These are phyloP conservation scores for Silurus glanis DNA, from an alignment of 2,113 vertebrate genomes.

Conservation along the genomic window DNA sequence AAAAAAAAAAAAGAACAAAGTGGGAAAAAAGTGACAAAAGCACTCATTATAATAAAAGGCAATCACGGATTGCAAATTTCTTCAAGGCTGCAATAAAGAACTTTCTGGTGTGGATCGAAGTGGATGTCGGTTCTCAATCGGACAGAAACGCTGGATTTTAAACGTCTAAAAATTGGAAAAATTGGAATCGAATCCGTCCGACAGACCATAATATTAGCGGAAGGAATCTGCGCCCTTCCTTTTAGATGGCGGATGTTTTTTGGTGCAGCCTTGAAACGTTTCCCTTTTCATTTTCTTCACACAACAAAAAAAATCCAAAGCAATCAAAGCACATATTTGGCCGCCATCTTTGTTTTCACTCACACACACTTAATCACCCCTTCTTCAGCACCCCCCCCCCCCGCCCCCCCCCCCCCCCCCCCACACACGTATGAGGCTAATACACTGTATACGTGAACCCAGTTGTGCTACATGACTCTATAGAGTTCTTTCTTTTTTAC, in stretches of 20 bases:
- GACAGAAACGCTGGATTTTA: background rate
- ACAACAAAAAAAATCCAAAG: constrained; percentile 50
- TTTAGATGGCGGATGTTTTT: constrained; percentile 51
- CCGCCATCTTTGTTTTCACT: constrained; percentile 2
- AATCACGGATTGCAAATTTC: constrained; percentile 96
- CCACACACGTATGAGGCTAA: background rate
- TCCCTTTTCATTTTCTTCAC: constrained; percentile 69
- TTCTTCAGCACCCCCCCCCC: background rate
- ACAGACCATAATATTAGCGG: background rate
- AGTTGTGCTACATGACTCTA: constrained; percentile 11
- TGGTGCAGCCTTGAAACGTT: constrained; percentile 39
- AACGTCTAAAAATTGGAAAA: background rate
- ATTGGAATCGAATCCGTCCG: too few relatives aligned
- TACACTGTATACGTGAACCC: constrained; percentile 11
- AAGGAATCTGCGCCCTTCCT: background rate
- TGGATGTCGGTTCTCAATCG: background rate
- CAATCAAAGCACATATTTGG: constrained; percentile 20
- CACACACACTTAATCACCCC: background rate
- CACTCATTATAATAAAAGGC: constrained; percentile 76
- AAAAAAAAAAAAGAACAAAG: constrained; percentile 58
- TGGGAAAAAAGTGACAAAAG: constrained; percentile 56
- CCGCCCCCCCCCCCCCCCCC: too few relatives aligned
- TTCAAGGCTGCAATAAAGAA: constrained; percentile 63
- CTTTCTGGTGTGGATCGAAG: background rate
- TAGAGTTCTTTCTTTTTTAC: background rate